Base-by-base conservation (phyloP, 1,140 invertebrate species). In the Pissodes strobi region DNA sequence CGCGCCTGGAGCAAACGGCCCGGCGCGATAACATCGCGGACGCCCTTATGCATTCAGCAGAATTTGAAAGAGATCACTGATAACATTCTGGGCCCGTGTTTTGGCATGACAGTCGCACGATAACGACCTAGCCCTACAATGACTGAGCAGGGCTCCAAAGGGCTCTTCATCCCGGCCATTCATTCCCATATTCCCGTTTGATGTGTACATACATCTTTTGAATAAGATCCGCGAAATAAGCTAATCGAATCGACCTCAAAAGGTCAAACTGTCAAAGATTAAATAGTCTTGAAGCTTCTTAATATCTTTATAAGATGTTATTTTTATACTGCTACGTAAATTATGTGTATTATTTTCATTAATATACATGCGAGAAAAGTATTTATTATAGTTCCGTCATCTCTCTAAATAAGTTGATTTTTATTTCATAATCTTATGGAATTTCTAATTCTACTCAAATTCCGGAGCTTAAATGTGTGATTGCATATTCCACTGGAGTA, bases 11-110 rank as follows among this genome's bases (percentile, higher is more conserved):
- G 76, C 75, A 72, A 74, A 64, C 70, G 70, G 61, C 53, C 57
- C 58, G 60, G 61, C 57, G 46, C 53, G 73, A 76, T 76, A 76
- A 71, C 63, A 76, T 76, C 74, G 59, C 71, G 74, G 71, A 72
- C 71, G 73, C 73, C 75, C 75, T 75, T 78, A 78, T 78, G 75
- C 74, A 78, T 78, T 78, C 75, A 78, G 70, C 74, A 72, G 76
- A 74, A 78, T 77, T 78, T 78, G 76, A 78, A 78, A 78, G 76
- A 78, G 76, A 78, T 78, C 74, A 62, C 37, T 67, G 76, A 78
- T 78, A 78, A 77, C 76, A 78, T 77, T 78, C 74, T 77, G 70
- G 75, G 74, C 72, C 75, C 75, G 75, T 78, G 76, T 78, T 78
- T 78, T 78, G 76, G 76, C 76, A 78, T 78, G 76, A 78, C 76